A percentile compares a stretch with the other conserved stretches of the same genome.
phyloP scores from a whole-genome alignment of 2,888 invertebrate species.

The Pachymerium ferrugineum region DNA sequence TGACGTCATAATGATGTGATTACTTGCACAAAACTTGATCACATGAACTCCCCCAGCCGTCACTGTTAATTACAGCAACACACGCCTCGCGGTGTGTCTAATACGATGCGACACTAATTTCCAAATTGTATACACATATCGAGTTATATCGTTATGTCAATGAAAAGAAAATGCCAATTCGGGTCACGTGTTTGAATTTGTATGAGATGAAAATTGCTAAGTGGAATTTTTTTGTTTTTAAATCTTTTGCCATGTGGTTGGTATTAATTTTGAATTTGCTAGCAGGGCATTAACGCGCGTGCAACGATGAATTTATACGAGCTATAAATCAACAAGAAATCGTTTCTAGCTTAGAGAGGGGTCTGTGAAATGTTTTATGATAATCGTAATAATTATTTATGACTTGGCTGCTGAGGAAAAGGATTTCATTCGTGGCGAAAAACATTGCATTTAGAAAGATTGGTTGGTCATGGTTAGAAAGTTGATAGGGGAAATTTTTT shows the following conservation, averaged over 20 bases:
- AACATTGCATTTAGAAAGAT: background rate
- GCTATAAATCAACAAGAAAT: constrained; percentile 18
- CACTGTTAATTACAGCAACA: background rate
- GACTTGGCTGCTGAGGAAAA: background rate
- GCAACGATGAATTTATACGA: constrained; percentile 7
- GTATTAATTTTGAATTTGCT: constrained; percentile 18
- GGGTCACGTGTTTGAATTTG: background rate
- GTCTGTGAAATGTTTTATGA: background rate
- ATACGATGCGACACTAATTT: constrained; percentile 1
- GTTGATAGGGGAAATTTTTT: too few relatives aligned
- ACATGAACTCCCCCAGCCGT: background rate
- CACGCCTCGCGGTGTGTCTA: background rate
- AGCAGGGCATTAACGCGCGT: constrained; percentile 18
- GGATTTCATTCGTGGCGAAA: background rate
- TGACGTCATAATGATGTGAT: constrained; percentile 3
- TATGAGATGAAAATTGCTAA: background rate
- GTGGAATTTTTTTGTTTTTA: background rate
- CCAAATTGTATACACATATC: background rate
- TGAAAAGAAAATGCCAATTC: background rate
- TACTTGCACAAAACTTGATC: constrained; percentile 18
- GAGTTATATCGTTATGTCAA: background rate
- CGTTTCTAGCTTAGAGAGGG: constrained; percentile 18
- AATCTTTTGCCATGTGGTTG: background rate
- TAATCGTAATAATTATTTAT: constrained; percentile 21
- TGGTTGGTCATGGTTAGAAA: background rate